Conservation (phyloP, 2,888 invertebrate species). For the Galerucella calmariensis region DNA sequence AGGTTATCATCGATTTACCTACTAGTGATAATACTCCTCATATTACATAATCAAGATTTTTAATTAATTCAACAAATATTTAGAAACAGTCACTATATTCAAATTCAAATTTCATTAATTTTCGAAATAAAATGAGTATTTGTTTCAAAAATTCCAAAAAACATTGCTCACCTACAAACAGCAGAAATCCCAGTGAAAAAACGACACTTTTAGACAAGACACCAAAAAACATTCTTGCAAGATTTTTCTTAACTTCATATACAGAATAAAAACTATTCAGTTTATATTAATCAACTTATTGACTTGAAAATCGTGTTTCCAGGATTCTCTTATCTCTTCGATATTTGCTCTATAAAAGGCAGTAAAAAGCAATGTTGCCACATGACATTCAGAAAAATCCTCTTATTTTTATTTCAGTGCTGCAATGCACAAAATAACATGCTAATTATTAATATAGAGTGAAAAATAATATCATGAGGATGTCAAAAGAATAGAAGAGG, state of each 20-base stretch:
- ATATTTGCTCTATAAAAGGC: slow-evolving; percentile 19
- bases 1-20: slow-evolving; percentile 29
- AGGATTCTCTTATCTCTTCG: slow-evolving; percentile 10
- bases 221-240: slow-evolving; percentile 26
- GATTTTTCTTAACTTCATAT: slow-evolving; percentile 11
- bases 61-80: not conserved
- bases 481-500: too few relatives aligned
- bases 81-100: not conserved
- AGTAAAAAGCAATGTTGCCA: not conserved
- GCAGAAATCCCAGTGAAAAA: slow-evolving; percentile 25
- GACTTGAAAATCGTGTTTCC: slow-evolving; percentile 12
- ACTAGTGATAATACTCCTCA: not conserved
- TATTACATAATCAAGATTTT: slow-evolving; percentile 21
- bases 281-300: slow-evolving; percentile 4
- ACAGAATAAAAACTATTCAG: not conserved
- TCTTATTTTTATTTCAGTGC: not conserved
- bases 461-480: too few relatives aligned
- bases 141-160: not conserved
- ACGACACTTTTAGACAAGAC: slow-evolving; percentile 13
- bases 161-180: slow-evolving; percentile 30
- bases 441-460: not conserved
- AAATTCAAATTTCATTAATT: too few relatives aligned
- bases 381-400: not conserved
- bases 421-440: not conserved
- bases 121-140: not conserved